phyloP scores from a whole-genome alignment of 2,113 vertebrate genomes.

The Chaetorhynchus papuensis region DNA sequence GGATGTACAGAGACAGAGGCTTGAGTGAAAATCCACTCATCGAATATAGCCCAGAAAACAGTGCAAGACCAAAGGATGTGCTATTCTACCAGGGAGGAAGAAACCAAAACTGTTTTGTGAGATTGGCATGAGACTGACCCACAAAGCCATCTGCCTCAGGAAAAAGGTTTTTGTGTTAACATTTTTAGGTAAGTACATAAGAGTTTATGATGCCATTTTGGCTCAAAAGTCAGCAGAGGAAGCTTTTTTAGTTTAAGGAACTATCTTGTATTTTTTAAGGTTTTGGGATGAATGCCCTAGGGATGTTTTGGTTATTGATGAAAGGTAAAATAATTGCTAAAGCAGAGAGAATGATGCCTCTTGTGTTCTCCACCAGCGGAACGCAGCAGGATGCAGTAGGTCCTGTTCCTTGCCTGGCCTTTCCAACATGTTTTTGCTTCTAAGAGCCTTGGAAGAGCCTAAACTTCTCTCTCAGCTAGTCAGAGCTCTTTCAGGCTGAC shows the following conservation, averaged over 20 bases:
- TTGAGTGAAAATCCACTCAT: background rate
- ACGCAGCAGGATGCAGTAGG: background rate
- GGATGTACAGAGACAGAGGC: background rate
- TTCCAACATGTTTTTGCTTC: background rate
- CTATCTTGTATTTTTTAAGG: background rate
- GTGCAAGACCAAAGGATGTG: background rate
- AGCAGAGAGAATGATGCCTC: background rate
- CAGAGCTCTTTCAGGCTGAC: background rate
- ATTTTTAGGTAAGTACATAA: background rate
- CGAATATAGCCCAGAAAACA: background rate
- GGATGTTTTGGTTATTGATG: background rate
- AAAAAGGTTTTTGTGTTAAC: background rate
- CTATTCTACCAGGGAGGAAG: background rate
- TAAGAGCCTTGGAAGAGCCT: background rate
- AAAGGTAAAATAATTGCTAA: background rate
- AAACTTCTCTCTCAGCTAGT: background rate
- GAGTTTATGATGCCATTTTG: background rate
- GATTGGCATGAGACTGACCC: background rate
- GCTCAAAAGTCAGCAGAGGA: background rate
- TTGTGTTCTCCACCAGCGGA: background rate
- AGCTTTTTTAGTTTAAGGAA: background rate
- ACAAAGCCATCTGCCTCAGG: background rate
- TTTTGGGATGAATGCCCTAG: background rate
- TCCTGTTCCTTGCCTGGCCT: background rate
- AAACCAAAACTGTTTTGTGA: background rate